Conservation (phyloP, 2,888 invertebrate genomes). For the Eupeodes luniger region DNA sequence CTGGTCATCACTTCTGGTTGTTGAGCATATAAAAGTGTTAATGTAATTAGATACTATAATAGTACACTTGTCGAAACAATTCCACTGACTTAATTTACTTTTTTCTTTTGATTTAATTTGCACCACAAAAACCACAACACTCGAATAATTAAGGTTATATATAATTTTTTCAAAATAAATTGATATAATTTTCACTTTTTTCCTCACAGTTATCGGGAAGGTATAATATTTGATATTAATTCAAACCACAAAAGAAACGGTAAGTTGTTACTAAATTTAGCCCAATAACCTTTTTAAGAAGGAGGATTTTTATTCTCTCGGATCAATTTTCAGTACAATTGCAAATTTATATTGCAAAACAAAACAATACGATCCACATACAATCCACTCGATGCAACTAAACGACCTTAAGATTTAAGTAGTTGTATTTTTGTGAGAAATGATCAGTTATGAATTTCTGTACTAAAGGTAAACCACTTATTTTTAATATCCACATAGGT, state of each 20-base stretch:
- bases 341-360: not conserved
- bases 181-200: constrained; percentile 34
- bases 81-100: constrained; percentile 65
- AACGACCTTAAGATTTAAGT: constrained; percentile 44
- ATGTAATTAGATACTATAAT: constrained; percentile 61
- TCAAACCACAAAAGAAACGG: constrained; percentile 47
- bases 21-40: constrained; percentile 27
- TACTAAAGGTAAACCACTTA: constrained; percentile 37
- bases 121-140: constrained; percentile 68
- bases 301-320: constrained; percentile 48
- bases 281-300: constrained; percentile 65
- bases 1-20: constrained; percentile 44
- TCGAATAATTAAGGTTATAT: constrained; percentile 63
- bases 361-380: constrained; percentile 53
- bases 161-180: not conserved
- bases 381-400: constrained; percentile 45
- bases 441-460: constrained; percentile 6
- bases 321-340: constrained; percentile 14
- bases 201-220: constrained; percentile 13
- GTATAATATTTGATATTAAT: constrained; percentile 33
- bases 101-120: not conserved
- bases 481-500: constrained; percentile 29
- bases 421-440: not conserved
- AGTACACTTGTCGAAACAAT: constrained; percentile 66
- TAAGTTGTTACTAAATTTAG: constrained; percentile 27